A percentile compares a stretch with the other conserved stretches of the same genome.
These are phyloP conservation scores for Leucophora obtusa DNA, from an alignment of 2,888 invertebrate genomes.

Conservation along the genomic window DNA sequence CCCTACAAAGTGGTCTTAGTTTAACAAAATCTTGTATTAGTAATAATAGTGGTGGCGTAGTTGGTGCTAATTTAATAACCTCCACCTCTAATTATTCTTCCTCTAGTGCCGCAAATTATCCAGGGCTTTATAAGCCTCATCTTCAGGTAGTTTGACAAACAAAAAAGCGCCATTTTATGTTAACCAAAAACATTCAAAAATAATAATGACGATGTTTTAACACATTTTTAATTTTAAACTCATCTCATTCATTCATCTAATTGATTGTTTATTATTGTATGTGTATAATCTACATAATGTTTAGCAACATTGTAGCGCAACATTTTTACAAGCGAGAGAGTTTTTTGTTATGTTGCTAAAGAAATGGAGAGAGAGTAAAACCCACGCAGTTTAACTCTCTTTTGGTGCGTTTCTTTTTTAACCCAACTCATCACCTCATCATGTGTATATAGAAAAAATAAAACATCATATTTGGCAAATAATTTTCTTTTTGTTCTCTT, in stretches of 20 bases:
- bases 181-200: constrained; percentile 6
- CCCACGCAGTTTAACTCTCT: constrained; percentile 26
- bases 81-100: constrained; percentile 42
- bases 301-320: constrained; percentile 56
- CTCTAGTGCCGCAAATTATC: constrained; percentile 50
- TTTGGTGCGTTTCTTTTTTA: constrained; percentile 40
- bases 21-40: constrained; percentile 47
- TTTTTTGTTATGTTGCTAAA: constrained; percentile 53
- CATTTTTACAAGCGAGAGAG: constrained; percentile 64
- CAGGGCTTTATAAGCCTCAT: constrained; percentile 59
- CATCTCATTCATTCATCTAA: constrained; percentile 52
- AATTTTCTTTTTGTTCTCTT: constrained; percentile 42
- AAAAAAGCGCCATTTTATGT: constrained; percentile 54
- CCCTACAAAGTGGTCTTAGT: constrained; percentile 46
- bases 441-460: constrained; percentile 47
- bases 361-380: constrained; percentile 15
- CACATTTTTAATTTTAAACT: constrained; percentile 48
- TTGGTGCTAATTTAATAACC: constrained; percentile 51
- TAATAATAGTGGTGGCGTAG: constrained; percentile 44
- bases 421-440: constrained; percentile 48
- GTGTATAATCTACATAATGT: constrained; percentile 17
- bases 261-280: constrained; percentile 46
- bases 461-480: constrained; percentile 45
- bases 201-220: constrained; percentile 2
- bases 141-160: constrained; percentile 59